Base-by-base conservation (phyloP, 2,888 invertebrate genomes). In the Saturnia japonica region DNA sequence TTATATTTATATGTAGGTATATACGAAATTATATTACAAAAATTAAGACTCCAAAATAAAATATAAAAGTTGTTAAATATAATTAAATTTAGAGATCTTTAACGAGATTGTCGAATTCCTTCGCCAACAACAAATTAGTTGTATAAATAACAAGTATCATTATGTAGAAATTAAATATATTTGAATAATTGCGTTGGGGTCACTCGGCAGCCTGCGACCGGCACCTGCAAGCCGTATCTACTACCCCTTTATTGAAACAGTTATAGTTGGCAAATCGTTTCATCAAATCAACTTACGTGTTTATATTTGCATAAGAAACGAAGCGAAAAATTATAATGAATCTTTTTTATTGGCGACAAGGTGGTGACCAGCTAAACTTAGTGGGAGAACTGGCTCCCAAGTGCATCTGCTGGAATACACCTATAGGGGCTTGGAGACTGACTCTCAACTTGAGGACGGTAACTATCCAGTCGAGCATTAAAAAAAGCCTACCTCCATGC, bases 291-390 rank as follows among this genome's bases (percentile, higher is more conserved):
- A 54, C 54, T 54, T 11, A 22, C 57, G 57, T 60, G 28, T 60
- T 60, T 6, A 6, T 12, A 60, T 28, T 60, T 28, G 14, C 57
- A 28, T 28, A 60, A 25, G 25, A 12, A 14, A 14, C 57, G 57
- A 60, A 60, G 25, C 57, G 6, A 28, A 25, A 60, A 60, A 60
- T 60, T 60, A 60, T 28, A 60, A 60, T 60, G 25, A n/a, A n/a
- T n/a, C n/a, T n/a, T n/a, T n/a, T n/a, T n/a, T n/a, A n/a, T n/a
- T n/a, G n/a, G n/a, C n/a, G n/a, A n/a, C n/a, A n/a, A n/a, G n/a
- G n/a, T n/a, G n/a, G n/a, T n/a, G n/a, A n/a, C n/a, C n/a, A n/a
- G n/a, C n/a, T n/a, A n/a, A n/a, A n/a, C n/a, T n/a, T n/a, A n/a
- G n/a, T n/a, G n/a, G n/a, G n/a, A n/a, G n/a, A n/a, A n/a, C n/a